Evolutionary conservation across 2,888 invertebrate genomes (phyloP), one percentile per base, ranked within the genome.

Genomic region (Meandrusa payeni): DNA sequence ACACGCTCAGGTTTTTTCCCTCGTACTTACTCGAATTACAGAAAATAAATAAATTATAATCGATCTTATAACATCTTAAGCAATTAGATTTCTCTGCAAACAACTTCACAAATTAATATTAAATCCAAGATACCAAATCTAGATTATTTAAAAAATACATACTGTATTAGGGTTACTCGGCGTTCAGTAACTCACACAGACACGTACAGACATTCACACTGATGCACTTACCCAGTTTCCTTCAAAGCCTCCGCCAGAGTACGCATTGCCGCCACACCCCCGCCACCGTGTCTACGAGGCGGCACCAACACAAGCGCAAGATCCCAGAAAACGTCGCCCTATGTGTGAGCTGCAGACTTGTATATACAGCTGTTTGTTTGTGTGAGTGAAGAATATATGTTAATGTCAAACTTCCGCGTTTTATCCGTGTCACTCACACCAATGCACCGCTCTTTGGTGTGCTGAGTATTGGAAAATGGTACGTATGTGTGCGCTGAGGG

Each of bases 371-470:
- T 5, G 10, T 10, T 4, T 22, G 1, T 7, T 2, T 28, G 83
- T 82, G 77, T 74, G 70, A 47, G 75, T 62, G 61, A 60, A 66
- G 76, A 81, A 82, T 79, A 69, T 81, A 64, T 82, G 83, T 77
- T 82, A 82, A 82, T 76, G 76, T 77, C 61, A 56, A 61, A 76
- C 78, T 86, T 86, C 86, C 86, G 85, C 72, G 68, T 80, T 75
- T 54, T 77, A 78, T 78, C 70, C 57, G 75, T 78, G 79, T 76
- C 77, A 77, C 75, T 44, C 79, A 69, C 76, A 78, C 73, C 41
- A 19, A 20, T 29, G 22, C 39, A 46, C 23, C 20, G 36, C 7
- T 15, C 28, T 41, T 44, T 19, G 39, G 41, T 19, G 41, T 33
- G 36, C 28, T 38, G 37, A 36, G 41, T 33, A 49, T 51, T 41